phyloP scores from a whole-genome alignment of 1,140 invertebrate species.

The Bombus picipes region DNA sequence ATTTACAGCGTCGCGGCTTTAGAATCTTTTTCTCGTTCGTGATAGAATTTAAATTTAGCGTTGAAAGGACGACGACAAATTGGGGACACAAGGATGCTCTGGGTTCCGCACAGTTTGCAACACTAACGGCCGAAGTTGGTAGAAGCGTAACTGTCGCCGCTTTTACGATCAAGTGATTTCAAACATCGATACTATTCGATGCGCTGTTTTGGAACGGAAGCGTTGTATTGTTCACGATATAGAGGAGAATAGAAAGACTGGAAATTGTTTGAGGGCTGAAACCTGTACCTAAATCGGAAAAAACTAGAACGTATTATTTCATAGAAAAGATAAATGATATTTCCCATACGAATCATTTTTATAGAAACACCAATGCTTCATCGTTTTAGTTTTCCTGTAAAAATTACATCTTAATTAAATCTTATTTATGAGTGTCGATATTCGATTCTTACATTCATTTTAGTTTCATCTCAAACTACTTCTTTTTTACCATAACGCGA shows the following conservation, averaged over 20 bases:
- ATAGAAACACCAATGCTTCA: background rate
- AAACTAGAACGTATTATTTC: background rate
- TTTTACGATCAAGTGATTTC: constrained; percentile 18
- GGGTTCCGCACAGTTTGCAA: background rate
- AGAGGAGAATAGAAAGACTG: background rate
- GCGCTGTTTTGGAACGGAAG: background rate
- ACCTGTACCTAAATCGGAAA: background rate
- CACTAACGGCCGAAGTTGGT: background rate
- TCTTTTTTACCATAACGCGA: too few relatives aligned
- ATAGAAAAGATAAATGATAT: background rate
- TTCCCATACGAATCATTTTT: background rate
- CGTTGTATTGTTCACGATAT: background rate
- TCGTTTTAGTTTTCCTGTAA: background rate
- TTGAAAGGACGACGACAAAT: constrained; percentile 12
- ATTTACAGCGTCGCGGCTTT: background rate
- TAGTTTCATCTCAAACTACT: background rate
- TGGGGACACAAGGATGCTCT: background rate
- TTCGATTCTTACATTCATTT: background rate
- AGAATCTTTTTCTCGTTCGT: background rate
- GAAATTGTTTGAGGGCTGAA: background rate
- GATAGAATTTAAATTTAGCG: background rate
- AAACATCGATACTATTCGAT: constrained; percentile 7
- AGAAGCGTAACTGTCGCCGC: background rate
- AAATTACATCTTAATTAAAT: background rate
- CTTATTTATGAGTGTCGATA: background rate